Base-by-base conservation (phyloP, 1,140 invertebrate genomes). In the Dufourea novaeangliae region DNA sequence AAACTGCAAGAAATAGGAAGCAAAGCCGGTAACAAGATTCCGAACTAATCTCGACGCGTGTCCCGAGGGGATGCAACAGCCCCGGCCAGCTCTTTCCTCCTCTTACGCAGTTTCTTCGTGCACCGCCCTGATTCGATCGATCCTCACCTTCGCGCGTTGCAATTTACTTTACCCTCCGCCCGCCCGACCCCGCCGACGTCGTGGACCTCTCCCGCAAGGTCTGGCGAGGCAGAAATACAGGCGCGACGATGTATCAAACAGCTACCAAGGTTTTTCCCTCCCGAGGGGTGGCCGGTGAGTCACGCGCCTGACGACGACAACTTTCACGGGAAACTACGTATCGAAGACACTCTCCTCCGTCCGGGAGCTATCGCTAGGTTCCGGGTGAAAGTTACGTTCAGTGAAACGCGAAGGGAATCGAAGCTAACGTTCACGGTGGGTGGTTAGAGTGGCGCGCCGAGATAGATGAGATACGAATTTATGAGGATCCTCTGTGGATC, bases 61-160 rank as follows among this genome's bases (percentile, higher is more conserved):
- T 66, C 67, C 41, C 64, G 66, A 44, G 74, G 74, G 73, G 64
- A 86, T 83, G 84, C 74, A 73, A 59, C 74, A 59, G 41, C 68
- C 56, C 59, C 14, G 34, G 29, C 66, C 37, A 72, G 67, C 27
- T 59, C 72, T 75, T 80, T 72, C 64, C 54, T 56, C 46, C 71
- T 69, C 59, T 70, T 57, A 70, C 63, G 59, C 54, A 66, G 57
- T 44, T 62, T 81, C 61, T 72, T 64, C 59, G 80, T 88, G 87
- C 87, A 87, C 88, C 86, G 86, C 87, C 87, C 88, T 62, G 84
- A 88, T 87, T 87, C 88, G 82, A 89, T 89, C 87, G 88, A 89
- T 89, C 84, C 78, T 86, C 85, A 84, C 80, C 84, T 85, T 86
- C 80, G 68, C 71, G 54, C 77, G 69, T 37, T 79, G 69, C 68